A percentile compares a stretch with the other conserved stretches of the same genome.
These are phyloP conservation scores for Aporophyla nigra DNA, from an alignment of 2,888 invertebrate species.

Conservation along the genomic window DNA sequence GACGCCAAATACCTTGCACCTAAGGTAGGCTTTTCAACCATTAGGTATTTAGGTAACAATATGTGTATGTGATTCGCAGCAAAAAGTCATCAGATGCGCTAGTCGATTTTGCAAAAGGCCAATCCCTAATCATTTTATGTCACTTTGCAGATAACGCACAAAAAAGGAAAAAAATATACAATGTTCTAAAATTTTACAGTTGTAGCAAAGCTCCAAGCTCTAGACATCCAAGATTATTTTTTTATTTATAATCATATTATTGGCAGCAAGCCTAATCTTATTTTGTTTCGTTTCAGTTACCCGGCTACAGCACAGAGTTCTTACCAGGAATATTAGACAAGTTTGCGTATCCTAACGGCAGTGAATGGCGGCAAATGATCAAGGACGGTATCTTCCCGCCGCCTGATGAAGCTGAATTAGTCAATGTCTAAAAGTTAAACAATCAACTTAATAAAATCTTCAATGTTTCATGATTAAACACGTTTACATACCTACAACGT, in stretches of 20 bases:
- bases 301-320: conserved; percentile 96
- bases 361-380: conserved; percentile 94
- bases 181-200: too few relatives aligned
- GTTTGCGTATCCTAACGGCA: conserved; percentile 95
- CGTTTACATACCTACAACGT: neutral
- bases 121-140: neutral
- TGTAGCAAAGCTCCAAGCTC: neutral
- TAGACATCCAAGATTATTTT: neutral
- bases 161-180: too few relatives aligned
- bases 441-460: neutral
- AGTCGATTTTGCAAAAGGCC: neutral
- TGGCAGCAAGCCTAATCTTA: neutral
- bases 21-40: conserved; percentile 85
- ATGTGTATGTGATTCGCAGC: neutral
- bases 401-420: conserved; percentile 87
- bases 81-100: neutral
- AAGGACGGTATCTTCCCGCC: conserved; percentile 90
- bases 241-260: neutral
- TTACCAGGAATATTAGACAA: conserved; percentile 92
- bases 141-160: too few relatives aligned
- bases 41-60: neutral
- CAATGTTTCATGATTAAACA: conserved; percentile 19
- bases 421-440: conserved; percentile 72
- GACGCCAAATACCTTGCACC: conserved; percentile 95
- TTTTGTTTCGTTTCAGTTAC: conserved; percentile 85